Percentiles rank a stretch among this genome's conserved stretches.
phyloP scores from a whole-genome alignment of 2,113 vertebrate species.

The Stegastes partitus region DNA sequence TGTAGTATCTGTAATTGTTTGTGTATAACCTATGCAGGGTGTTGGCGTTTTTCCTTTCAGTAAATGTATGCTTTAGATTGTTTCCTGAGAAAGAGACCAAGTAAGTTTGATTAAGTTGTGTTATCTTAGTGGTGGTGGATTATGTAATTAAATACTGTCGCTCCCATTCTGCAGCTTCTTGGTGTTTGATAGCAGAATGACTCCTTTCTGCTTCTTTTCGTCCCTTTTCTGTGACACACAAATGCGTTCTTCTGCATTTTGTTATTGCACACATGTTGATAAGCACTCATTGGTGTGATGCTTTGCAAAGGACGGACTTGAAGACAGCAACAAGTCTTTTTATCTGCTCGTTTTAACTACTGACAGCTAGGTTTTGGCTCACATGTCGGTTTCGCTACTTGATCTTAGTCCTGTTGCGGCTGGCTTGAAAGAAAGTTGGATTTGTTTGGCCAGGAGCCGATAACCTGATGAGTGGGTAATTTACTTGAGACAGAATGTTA shows the following conservation, averaged over 20 bases:
- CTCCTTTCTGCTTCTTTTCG: not conserved
- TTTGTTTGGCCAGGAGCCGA: not conserved
- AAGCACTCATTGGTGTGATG: not conserved
- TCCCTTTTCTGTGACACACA: not conserved
- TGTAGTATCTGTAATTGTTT: not conserved
- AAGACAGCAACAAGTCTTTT: no score
- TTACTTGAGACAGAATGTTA: not conserved
- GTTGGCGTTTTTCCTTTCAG: not conserved
- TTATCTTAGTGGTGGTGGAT: not conserved
- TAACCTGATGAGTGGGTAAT: conserved; percentile 1
- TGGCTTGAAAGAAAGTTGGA: not conserved
- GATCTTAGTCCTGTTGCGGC: not conserved
- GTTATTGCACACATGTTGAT: not conserved
- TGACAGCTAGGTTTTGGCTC: not conserved
- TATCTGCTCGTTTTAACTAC: no score
- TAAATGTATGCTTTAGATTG: not conserved
- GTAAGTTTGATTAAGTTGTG: not conserved
- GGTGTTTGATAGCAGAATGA: not conserved
- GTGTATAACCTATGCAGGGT: conserved; percentile 14
- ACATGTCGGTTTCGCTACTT: not conserved
- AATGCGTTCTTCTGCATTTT: not conserved
- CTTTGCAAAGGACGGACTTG: not conserved
- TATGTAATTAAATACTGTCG: not conserved
- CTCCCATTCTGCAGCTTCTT: conserved; percentile 1
- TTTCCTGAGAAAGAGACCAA: not conserved